A percentile compares a stretch with the other conserved stretches of the same genome.
Evolutionary conservation across 2,113 vertebrate species (phyloP).

Genomic region (Lota lota): DNA sequence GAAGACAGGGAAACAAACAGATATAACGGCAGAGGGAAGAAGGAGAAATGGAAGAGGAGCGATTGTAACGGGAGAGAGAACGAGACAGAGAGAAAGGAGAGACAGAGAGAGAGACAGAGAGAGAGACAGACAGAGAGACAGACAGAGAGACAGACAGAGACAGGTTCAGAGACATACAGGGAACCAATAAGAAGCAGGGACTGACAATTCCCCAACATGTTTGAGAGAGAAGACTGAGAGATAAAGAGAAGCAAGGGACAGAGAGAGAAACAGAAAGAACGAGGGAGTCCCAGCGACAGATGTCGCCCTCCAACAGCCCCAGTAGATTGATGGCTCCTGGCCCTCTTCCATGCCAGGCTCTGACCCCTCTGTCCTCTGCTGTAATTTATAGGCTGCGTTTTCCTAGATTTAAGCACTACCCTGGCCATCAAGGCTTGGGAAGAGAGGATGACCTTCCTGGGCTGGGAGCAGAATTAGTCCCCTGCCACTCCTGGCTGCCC

Average conservation of each 20-base stretch:
- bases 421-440: constrained; percentile 68
- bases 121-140: neutral
- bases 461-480: constrained; percentile 60
- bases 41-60: neutral
- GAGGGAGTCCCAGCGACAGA: constrained; percentile 77
- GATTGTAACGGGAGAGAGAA: neutral
- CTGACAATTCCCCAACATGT: constrained; percentile 25
- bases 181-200: constrained; percentile 57
- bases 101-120: neutral
- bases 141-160: constrained; percentile 25
- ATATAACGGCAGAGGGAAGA: neutral
- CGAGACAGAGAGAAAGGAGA: neutral
- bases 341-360: constrained; percentile 70
- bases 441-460: constrained; percentile 65
- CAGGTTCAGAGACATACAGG: no score
- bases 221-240: constrained; percentile 21
- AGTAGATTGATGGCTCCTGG: constrained; percentile 77
- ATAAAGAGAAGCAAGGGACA: constrained; percentile 29
- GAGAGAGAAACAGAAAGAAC: constrained; percentile 51
- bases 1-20: neutral
- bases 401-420: constrained; percentile 74
- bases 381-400: constrained; percentile 78
- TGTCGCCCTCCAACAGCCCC: constrained; percentile 66
- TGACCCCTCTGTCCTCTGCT: constrained; percentile 78
- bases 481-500: constrained; percentile 38